Evolutionary conservation across 2,113 vertebrate genomes (phyloP), one percentile per base, ranked within the genome.

Genomic region (Pygoscelis antarcticus): DNA sequence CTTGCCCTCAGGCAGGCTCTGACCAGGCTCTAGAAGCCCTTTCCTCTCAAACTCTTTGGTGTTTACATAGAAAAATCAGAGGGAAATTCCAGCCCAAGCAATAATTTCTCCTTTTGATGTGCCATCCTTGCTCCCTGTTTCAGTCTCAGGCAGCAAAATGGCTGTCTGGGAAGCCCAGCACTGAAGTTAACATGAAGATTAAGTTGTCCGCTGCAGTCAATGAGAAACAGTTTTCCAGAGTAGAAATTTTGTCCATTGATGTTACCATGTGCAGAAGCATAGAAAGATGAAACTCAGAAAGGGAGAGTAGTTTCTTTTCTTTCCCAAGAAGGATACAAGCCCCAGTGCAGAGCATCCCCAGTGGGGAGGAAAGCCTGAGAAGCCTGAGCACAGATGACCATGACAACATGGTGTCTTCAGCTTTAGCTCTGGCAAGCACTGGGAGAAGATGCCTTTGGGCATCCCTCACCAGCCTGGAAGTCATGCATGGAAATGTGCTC

Each of bases 281-380:
- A 60, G 66, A 49, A 77, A 84, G 32, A 20, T 55, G 52, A 84
- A 84, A 71, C 34, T 52, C 54, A 30, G 40, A 71, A 84, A 75
- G 32, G 17, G 20, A 76, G 4, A 68, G 16, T 6, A 25, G 16
- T 76, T 87, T 71, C 16, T 57, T 71, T 40, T 58, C 72, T 80
- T 93, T 55, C 57, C 52, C 36, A 25, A 42, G 9, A 10, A 66
- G 18, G 12, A 42, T 40, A 61, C 8, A 57, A 52, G 9, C 16
- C 54, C 34, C 23, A n/a, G 20, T 25, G 27, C 65, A 74, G 46
- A 69, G 49, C 26, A 61, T 32, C 16, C 23, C 9, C 3, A 16
- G 4, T 4, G 3, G 5, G 21, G 13, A 46, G 34, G 13, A 57
- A 2, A 57, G 27, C 6, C 32, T 2, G 5, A 68, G 29, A 11